Evolutionary conservation across 2,113 vertebrate genomes (phyloP).

Genomic region (Symphodus melops): DNA sequence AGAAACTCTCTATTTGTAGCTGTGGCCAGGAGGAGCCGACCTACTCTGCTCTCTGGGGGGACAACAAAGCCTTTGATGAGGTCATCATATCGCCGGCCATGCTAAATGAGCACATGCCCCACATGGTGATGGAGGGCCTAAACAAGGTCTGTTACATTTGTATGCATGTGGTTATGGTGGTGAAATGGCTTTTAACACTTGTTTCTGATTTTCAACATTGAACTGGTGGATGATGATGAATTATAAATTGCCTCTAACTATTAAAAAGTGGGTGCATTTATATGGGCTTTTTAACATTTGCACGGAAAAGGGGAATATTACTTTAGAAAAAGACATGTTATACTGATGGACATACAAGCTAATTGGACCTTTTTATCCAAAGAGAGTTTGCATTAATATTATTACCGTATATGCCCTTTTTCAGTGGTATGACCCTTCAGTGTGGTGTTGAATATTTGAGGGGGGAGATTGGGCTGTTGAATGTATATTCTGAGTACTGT

Average conservation of each 20-base stretch:
- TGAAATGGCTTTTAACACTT: constrained; percentile 11
- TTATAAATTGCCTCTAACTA: background rate
- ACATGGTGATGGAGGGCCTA: constrained; percentile 98
- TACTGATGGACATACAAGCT: background rate
- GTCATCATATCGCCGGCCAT: constrained; percentile 99
- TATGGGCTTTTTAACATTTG: background rate
- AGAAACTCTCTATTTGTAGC: constrained; percentile 75
- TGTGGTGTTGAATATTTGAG: background rate
- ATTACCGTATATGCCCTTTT: background rate
- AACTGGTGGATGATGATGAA: background rate
- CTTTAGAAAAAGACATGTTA: background rate
- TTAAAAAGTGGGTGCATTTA: background rate
- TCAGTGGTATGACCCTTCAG: constrained; percentile 26
- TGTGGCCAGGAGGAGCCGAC: constrained; percentile 98
- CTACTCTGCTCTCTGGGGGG: constrained; percentile 97
- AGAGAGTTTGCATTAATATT: background rate
- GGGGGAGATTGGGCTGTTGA: background rate
- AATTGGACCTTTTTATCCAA: background rate
- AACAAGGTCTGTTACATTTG: constrained; percentile 89
- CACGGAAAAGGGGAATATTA: constrained; percentile 29
- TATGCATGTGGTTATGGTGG: constrained; percentile 18
- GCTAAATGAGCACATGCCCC: constrained; percentile 97
- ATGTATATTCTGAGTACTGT: background rate
- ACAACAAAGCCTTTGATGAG: constrained; percentile 98
- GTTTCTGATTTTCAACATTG: constrained; percentile 16